Conservation (phyloP, 2,113 vertebrate species). For the Odocoileus hemionus region DNA sequence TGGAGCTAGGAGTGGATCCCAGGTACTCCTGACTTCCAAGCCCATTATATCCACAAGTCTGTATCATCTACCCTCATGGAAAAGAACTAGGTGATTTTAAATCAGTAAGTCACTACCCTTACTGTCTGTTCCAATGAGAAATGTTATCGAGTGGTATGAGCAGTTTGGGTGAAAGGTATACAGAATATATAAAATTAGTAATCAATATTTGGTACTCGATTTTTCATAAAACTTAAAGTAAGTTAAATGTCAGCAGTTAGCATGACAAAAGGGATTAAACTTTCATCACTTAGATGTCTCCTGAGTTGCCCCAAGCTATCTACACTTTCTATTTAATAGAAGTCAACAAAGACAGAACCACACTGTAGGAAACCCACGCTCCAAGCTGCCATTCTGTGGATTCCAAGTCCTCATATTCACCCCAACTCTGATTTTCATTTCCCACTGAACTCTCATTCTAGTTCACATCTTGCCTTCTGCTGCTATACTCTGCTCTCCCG, state of each 20-base stretch:
- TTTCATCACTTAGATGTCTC: not conserved
- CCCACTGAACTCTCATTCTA: not conserved
- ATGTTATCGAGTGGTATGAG: not conserved
- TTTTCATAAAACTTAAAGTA: constrained; percentile 6
- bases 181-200: not conserved
- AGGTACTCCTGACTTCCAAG: not conserved
- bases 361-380: not conserved
- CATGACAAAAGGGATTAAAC: not conserved
- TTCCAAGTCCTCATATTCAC: not conserved
- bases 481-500: not conserved
- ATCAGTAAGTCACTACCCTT: not conserved
- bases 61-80: not conserved
- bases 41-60: not conserved
- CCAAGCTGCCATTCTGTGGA: not conserved
- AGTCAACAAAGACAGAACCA: not conserved
- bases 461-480: not conserved
- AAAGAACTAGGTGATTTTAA: not conserved
- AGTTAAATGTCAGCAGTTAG: not conserved
- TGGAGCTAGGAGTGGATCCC: not conserved
- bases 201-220: not conserved
- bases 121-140: not conserved
- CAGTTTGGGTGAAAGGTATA: not conserved
- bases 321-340: not conserved
- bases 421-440: not conserved
- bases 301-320: not conserved